phyloP scores from a whole-genome alignment of 2,797 vertebrate species.

The Epinephelus awoara region DNA sequence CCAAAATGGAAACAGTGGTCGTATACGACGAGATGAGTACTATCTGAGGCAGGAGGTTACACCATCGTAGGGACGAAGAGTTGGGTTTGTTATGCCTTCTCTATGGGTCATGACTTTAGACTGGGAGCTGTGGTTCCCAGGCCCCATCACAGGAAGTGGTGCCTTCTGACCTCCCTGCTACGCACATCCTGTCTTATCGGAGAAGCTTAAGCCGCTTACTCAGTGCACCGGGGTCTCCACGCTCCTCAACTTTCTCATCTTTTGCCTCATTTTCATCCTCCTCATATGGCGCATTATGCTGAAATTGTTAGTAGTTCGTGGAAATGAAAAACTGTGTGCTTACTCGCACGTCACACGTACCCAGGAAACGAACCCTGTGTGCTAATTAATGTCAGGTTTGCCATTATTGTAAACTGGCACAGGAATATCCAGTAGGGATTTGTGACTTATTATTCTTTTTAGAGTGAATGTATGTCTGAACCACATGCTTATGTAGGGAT shows the following conservation, averaged over 20 bases:
- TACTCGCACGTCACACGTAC: not conserved
- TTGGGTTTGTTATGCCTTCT: slow-evolving; percentile 54
- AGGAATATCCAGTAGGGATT: slow-evolving; percentile 33
- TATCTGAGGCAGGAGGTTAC: slow-evolving; percentile 43
- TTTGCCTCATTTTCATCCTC: slow-evolving; percentile 26
- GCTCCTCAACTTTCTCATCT: slow-evolving; percentile 29
- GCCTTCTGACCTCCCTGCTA: slow-evolving; percentile 83
- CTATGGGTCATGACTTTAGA: slow-evolving; percentile 57
- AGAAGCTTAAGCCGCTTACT: slow-evolving; percentile 66
- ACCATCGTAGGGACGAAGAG: slow-evolving; percentile 27
- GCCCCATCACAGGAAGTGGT: slow-evolving; percentile 84
- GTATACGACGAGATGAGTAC: slow-evolving; percentile 32
- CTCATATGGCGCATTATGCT: not conserved
- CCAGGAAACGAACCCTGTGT: not conserved
- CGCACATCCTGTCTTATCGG: slow-evolving; percentile 80
- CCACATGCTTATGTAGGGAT: slow-evolving; percentile 57
- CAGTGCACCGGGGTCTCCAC: slow-evolving; percentile 25
- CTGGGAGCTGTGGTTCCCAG: slow-evolving; percentile 80
- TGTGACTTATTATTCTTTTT: slow-evolving; percentile 53
- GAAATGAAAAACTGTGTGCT: not conserved
- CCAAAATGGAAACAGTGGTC: slow-evolving; percentile 14
- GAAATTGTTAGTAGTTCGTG: not conserved
- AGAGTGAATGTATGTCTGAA: slow-evolving; percentile 50
- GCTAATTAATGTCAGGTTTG: slow-evolving; percentile 27
- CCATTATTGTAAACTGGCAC: slow-evolving; percentile 27